Conservation (phyloP, 2,888 invertebrate species). For the Flexamia atlantica region DNA sequence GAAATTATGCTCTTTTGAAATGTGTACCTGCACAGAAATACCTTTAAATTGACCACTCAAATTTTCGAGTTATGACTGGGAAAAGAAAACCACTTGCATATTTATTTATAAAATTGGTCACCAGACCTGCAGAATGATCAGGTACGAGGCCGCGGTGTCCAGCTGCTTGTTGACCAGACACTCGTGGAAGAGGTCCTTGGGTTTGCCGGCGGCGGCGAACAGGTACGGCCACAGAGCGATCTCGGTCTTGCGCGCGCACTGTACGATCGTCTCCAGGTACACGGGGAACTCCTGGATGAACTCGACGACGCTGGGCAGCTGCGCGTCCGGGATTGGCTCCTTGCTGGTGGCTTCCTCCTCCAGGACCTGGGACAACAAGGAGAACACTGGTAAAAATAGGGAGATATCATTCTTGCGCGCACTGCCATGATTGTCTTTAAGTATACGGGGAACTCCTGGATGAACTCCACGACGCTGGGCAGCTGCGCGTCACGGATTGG, state of each 20-base stretch:
- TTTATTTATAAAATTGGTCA: no score
- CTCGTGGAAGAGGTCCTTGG: slow-evolving; percentile 96
- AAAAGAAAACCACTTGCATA: no score
- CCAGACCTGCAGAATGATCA: slow-evolving; percentile 92
- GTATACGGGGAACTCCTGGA: slow-evolving; percentile 98
- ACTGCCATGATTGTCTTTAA: slow-evolving; percentile 97
- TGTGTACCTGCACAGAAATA: no score
- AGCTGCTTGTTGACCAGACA: slow-evolving; percentile 93
- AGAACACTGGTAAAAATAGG: no score
- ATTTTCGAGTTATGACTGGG: no score
- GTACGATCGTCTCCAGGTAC: slow-evolving; percentile 96
- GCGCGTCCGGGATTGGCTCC: slow-evolving; percentile 99
- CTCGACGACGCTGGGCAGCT: slow-evolving; percentile 97
- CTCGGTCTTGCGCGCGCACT: slow-evolving; percentile 99
- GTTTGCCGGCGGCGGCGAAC: slow-evolving; percentile 97
- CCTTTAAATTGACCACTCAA: no score
- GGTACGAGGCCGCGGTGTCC: slow-evolving; percentile 98
- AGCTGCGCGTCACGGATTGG: slow-evolving; percentile 99
- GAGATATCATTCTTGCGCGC: slow-evolving; percentile 99
- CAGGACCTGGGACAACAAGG: slow-evolving; percentile 79
- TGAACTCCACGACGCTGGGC: slow-evolving; percentile 98
- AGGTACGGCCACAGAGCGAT: slow-evolving; percentile 99
- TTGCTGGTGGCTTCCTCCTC: slow-evolving; percentile 99
- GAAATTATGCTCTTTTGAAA: no score
- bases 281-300: slow-evolving; percentile 99